Evolutionary conservation across 2,888 invertebrate genomes (phyloP), one percentile per base, ranked within the genome.

Genomic region (Uloborus plumipes): DNA sequence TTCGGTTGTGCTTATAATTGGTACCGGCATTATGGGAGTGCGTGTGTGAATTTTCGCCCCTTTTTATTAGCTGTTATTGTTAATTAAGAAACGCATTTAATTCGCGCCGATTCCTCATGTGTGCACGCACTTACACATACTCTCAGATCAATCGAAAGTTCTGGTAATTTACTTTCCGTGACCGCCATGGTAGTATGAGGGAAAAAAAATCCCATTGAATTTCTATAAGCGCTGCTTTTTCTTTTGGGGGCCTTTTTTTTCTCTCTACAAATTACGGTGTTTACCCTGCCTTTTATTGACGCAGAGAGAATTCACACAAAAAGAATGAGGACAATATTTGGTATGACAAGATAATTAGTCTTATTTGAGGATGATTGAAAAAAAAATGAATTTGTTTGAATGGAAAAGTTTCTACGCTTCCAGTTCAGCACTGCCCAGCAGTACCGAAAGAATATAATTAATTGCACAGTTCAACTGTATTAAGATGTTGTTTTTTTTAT

Each of bases 261-360:
- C 26, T 31, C 59, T 64, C 71, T 67, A 82, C 81, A 82, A 82
- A 82, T 82, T 82, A 82, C 71, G 71, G 81, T 82, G 81, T 82
- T 82, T 82, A 82, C 81, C 75, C 81, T 82, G 81, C 75, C 75
- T 82, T 75, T 82, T 82, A 76, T 82, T 82, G 81, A 82, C 66
- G 81, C 75, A 76, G 55, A 53, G 75, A 71, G 71, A 82, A 82
- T 82, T 82, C 81, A 61, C 81, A 82, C 75, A 82, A 82, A 82
- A 82, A 82, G 81, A 81, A 71, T 78, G 75, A 82, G 76, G 72
- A 83, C 83, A 83, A 83, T 83, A 83, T 83, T 83, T 77, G 72
- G 83, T 83, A 83, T 83, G 83, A 83, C 83, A 83, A 77, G 77
- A 83, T 83, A 77, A 83, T 83, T 77, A 83, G 83, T 83, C 72